Evolutionary conservation across 2,113 vertebrate species (phyloP), one percentile per base, ranked within the genome.

Genomic region (Esox niger): DNA sequence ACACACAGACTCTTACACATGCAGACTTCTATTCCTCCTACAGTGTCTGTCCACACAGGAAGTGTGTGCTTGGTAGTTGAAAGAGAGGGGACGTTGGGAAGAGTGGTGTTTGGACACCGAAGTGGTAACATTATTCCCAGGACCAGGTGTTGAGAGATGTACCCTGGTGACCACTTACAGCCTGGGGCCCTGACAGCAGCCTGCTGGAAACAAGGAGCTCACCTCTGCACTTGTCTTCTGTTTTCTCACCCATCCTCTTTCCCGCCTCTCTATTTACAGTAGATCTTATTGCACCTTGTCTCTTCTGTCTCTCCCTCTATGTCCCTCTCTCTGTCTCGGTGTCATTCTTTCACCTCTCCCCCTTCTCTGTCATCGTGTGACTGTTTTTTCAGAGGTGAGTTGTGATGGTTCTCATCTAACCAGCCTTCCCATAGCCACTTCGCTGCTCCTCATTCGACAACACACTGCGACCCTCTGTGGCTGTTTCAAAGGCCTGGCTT

Each of bases 381-480:
- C 65, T 75, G 74, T 78, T 77, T 86, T 77, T 46, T n/a, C 62
- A 65, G 46, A 78, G 84, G 81, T 85, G 82, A 83, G 81, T 79
- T 82, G 56, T 86, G 85, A 87, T 82, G 63, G 81, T 77, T 86
- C 68, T 77, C 77, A 74, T 82, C 74, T 80, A 80, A 43, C 27
- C 21, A n/a, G 1, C 3, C 62, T 27, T 62, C 69, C 65, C 63
- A 8, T 25, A 62, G 33, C 49, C 43, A 49, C 49, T 55, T 1
- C 29, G 26, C 78, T 75, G 77, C 64, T 62, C 55, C 64, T 25
- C 65, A 85, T 84, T 79, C 85, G 71, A 78, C 71, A 67, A 70
- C 70, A 77, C 84, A 71, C 79, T 73, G 74, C 25, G 6, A 8
- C 26, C 17, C 31, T 61, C 69, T 76, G 65, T 31, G 25, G 1